These are phyloP conservation scores for Clostera curtula DNA, from an alignment of 2,888 invertebrate genomes.

Conservation along the genomic window DNA sequence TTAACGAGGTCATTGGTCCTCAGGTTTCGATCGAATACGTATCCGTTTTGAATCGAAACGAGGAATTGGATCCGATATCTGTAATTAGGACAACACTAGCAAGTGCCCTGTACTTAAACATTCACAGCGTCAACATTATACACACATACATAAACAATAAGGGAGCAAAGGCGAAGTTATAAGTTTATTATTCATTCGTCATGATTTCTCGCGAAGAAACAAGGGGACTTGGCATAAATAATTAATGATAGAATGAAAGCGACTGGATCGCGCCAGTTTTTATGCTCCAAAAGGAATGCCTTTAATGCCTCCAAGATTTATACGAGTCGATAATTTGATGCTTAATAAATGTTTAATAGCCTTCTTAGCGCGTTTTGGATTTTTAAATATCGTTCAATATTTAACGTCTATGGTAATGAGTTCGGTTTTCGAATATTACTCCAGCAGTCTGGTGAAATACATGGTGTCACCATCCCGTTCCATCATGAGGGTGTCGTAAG, in stretches of 20 bases:
- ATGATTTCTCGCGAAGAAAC: slow-evolving; percentile 23
- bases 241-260: slow-evolving; percentile 30
- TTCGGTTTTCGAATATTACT: no score
- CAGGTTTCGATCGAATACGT: no score
- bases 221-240: slow-evolving; percentile 27
- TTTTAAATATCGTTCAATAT: no score
- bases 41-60: no score
- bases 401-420: no score
- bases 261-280: slow-evolving; percentile 26
- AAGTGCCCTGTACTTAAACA: slow-evolving; percentile 2
- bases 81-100: slow-evolving; percentile 6
- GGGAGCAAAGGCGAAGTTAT: slow-evolving; percentile 18
- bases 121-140: slow-evolving; percentile 12
- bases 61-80: background rate
- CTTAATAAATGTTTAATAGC: background rate
- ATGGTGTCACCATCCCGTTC: no score
- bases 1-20: no score
- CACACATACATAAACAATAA: slow-evolving; percentile 6
- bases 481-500: no score
- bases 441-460: no score
- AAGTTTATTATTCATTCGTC: slow-evolving; percentile 32
- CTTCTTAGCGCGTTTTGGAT: background rate
- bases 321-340: background rate
- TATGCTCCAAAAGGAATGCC: slow-evolving; percentile 26
- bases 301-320: slow-evolving; percentile 23